These are phyloP conservation scores for Galagoides demidoff DNA, from an alignment of 2,797 vertebrate genomes.

Conservation along the genomic window DNA sequence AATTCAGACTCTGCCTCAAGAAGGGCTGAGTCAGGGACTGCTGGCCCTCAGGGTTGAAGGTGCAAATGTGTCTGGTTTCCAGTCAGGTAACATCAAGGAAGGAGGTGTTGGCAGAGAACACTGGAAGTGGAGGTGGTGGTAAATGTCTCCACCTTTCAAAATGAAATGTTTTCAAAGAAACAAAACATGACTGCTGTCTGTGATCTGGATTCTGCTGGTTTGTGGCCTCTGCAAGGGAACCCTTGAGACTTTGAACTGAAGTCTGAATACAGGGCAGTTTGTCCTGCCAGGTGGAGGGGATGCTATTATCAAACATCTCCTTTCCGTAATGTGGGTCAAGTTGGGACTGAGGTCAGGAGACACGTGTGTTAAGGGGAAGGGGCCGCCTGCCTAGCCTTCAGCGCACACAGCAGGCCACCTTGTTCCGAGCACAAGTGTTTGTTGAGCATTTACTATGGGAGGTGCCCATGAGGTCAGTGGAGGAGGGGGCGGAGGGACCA, in stretches of 20 bases:
- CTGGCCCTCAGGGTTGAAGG: neutral
- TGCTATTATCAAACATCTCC: neutral
- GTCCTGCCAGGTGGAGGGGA: neutral
- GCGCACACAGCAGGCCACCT: neutral
- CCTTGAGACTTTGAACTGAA: neutral
- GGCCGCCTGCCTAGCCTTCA: neutral
- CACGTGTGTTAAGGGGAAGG: neutral
- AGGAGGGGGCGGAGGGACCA: neutral
- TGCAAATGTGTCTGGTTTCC: neutral
- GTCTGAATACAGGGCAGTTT: neutral
- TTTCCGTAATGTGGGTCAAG: neutral
- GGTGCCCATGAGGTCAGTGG: neutral
- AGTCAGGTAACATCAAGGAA: neutral
- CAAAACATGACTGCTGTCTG: neutral
- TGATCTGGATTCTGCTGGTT: neutral
- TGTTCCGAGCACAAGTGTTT: neutral
- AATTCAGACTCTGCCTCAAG: neutral
- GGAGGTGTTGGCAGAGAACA: neutral
- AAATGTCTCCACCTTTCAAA: constrained; percentile 13
- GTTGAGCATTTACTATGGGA: constrained; percentile 44
- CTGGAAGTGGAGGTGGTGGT: neutral
- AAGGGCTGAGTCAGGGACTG: neutral
- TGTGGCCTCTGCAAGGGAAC: neutral
- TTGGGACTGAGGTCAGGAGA: neutral
- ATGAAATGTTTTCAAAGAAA: constrained; percentile 43